phyloP scores from a whole-genome alignment of 2,888 invertebrate species.

The Tridacna gigas region DNA sequence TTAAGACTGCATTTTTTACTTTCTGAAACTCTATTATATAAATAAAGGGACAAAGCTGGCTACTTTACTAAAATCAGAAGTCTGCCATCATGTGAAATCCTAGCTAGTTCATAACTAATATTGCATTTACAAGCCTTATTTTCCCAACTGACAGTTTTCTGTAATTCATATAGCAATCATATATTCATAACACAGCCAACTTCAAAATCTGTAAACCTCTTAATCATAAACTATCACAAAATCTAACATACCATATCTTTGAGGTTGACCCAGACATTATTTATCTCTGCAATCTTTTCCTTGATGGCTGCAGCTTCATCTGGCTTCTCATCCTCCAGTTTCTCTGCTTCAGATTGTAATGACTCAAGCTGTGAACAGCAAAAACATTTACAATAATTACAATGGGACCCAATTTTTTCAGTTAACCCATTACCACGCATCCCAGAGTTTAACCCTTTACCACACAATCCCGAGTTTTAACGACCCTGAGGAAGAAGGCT shows the following conservation, averaged over 20 bases:
- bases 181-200: too few relatives aligned
- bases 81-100: too few relatives aligned
- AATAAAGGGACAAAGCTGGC: too few relatives aligned
- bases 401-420: not conserved
- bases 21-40: too few relatives aligned
- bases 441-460: not conserved
- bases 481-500: not conserved
- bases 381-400: not conserved
- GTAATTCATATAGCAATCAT: too few relatives aligned
- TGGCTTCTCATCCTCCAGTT: conserved; percentile 96
- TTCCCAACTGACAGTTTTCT: too few relatives aligned
- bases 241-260: conserved; percentile 92
- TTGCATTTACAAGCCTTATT: too few relatives aligned
- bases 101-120: too few relatives aligned
- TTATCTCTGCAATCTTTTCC: conserved; percentile 94
- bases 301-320: conserved; percentile 87
- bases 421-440: not conserved
- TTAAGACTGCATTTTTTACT: too few relatives aligned
- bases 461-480: not conserved
- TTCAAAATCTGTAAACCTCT: not conserved
- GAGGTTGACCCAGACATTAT: conserved; percentile 97
- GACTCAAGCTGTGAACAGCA: conserved; percentile 89
- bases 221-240: not conserved
- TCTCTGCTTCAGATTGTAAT: conserved; percentile 95
- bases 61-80: too few relatives aligned